These are phyloP conservation scores for Yponomeuta plumbellus DNA, from an alignment of 2,888 invertebrate species.

Conservation along the genomic window DNA sequence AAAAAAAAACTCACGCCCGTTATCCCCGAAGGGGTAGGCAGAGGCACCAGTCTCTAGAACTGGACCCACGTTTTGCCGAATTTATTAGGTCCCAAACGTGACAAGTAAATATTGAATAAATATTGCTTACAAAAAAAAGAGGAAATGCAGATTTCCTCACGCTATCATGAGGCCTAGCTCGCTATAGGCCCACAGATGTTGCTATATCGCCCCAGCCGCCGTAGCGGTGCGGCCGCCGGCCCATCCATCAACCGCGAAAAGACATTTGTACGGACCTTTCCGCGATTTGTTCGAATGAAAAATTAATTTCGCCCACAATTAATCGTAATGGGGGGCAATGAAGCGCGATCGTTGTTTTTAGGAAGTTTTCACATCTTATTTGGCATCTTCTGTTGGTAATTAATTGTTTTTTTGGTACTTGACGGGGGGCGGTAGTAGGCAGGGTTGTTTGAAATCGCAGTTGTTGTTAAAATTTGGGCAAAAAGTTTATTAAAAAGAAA, in stretches of 20 bases:
- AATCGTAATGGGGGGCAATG: conserved; percentile 70
- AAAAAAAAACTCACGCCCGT: no score
- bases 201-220: background rate
- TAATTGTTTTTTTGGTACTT: conserved; percentile 51
- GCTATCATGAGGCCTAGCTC: background rate
- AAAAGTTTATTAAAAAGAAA: no score
- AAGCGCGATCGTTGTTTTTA: conserved; percentile 69
- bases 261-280: conserved; percentile 62
- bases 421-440: background rate
- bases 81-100: no score
- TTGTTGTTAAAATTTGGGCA: background rate
- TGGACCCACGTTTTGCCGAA: no score
- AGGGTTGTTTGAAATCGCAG: background rate
- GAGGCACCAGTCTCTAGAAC: no score
- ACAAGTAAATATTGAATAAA: no score
- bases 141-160: no score
- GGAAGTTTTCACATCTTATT: conserved; percentile 71
- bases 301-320: conserved; percentile 75
- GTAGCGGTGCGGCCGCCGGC: background rate
- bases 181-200: background rate
- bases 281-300: conserved; percentile 74
- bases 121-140: no score
- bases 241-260: conserved; percentile 58
- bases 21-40: no score
- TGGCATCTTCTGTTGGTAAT: conserved; percentile 61